A percentile compares a stretch with the other conserved stretches of the same genome.
Conservation (phyloP, 2,797 vertebrate species). For the Hemitrygon akajei region DNA sequence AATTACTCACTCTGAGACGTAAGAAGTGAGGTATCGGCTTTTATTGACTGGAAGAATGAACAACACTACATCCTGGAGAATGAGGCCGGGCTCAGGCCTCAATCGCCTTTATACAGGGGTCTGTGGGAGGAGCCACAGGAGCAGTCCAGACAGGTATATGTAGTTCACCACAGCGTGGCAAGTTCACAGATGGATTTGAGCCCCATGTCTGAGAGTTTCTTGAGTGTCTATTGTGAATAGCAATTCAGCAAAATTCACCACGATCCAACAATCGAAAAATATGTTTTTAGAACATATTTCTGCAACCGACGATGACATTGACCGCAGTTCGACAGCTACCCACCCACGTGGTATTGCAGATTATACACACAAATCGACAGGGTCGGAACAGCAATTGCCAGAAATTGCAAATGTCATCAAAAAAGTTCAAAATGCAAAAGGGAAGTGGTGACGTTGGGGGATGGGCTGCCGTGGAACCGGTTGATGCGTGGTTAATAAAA, state of each 20-base stretch:
- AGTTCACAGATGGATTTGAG: not conserved
- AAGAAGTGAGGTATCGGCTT: no score
- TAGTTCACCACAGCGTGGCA: no score
- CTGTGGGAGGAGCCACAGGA: no score
- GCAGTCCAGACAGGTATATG: no score
- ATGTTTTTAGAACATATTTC: not conserved
- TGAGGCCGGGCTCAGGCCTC: no score
- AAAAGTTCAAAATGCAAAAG: not conserved
- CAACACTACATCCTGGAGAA: no score
- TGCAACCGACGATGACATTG: not conserved
- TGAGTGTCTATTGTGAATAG: no score
- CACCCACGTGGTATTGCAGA: not conserved
- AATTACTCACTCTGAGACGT: no score
- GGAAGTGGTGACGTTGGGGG: not conserved
- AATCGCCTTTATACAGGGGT: no score
- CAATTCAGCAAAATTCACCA: not conserved
- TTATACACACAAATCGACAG: not conserved
- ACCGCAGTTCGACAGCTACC: not conserved
- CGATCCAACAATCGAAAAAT: not conserved
- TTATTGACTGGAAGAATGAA: no score
- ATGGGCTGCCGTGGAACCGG: not conserved
- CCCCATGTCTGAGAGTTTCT: not conserved
- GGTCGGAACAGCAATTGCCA: not conserved
- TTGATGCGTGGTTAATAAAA: no score
- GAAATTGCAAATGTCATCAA: constrained; percentile 4